Conservation (phyloP, 2,797 vertebrate genomes). For the Sebastes reedi region DNA sequence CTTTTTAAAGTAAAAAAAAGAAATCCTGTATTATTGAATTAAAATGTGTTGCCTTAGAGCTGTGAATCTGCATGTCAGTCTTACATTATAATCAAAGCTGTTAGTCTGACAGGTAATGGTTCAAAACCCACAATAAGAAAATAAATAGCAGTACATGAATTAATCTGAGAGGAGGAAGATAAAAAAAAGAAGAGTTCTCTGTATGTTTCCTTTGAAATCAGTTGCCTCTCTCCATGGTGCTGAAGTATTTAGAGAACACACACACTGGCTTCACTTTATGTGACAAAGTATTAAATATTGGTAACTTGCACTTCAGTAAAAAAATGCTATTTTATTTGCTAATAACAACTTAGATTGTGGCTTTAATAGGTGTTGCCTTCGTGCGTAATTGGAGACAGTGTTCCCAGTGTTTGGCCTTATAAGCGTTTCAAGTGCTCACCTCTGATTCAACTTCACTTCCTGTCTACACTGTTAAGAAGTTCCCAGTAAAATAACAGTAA, state of each 20-base stretch:
- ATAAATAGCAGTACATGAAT: not conserved
- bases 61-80: not conserved
- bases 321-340: not conserved
- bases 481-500: no score
- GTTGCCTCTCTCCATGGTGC: conserved; percentile 79
- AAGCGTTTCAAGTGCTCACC: not conserved
- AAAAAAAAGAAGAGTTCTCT: conserved; percentile 46
- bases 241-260: conserved; percentile 53
- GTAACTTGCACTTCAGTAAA: not conserved
- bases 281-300: not conserved
- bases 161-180: not conserved
- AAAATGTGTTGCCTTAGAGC: not conserved
- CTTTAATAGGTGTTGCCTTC: not conserved
- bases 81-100: not conserved
- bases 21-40: not conserved
- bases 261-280: not conserved
- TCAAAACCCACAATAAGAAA: not conserved
- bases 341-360: not conserved
- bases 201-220: conserved; percentile 24
- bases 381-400: not conserved
- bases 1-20: not conserved
- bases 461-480: not conserved
- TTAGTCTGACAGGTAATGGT: not conserved
- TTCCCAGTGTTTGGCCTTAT: not conserved
- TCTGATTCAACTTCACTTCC: not conserved